Conservation (phyloP, 2,797 vertebrate genomes). For the Nyctibius grandis region DNA sequence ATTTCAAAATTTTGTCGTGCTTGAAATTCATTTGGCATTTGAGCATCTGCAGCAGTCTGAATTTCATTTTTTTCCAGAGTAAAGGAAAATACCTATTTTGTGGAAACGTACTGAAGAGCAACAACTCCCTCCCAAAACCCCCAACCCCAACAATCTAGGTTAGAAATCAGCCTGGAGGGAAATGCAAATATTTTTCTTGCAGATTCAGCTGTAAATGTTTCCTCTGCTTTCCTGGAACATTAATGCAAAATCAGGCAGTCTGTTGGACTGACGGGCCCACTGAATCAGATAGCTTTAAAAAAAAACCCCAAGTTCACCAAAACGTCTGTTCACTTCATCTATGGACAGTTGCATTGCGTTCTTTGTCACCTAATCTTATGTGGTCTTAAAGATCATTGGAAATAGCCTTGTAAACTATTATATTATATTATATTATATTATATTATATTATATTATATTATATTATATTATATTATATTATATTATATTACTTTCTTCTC, state of each 20-base stretch:
- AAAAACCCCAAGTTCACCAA: background rate
- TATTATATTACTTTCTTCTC: background rate
- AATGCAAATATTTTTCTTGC: conserved; percentile 20
- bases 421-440: background rate
- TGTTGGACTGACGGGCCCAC: background rate
- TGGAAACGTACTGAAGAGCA: background rate
- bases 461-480: background rate
- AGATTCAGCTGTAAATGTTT: conserved; percentile 6
- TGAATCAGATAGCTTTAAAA: background rate
- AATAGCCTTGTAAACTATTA: background rate
- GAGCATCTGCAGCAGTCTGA: background rate
- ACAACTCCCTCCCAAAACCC: background rate
- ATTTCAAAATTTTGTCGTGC: background rate
- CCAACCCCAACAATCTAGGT: background rate
- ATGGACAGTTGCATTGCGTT: background rate
- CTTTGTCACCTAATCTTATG: background rate
- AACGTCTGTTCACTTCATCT: background rate
- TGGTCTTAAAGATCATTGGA: background rate
- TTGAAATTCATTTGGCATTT: background rate
- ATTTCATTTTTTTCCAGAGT: background rate
- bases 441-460: background rate
- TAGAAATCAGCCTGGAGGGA: conserved; percentile 19
- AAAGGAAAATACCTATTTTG: background rate
- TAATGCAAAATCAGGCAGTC: background rate
- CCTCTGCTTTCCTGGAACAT: background rate